phyloP scores from a whole-genome alignment of 1,140 invertebrate genomes.

The Apis florea region DNA sequence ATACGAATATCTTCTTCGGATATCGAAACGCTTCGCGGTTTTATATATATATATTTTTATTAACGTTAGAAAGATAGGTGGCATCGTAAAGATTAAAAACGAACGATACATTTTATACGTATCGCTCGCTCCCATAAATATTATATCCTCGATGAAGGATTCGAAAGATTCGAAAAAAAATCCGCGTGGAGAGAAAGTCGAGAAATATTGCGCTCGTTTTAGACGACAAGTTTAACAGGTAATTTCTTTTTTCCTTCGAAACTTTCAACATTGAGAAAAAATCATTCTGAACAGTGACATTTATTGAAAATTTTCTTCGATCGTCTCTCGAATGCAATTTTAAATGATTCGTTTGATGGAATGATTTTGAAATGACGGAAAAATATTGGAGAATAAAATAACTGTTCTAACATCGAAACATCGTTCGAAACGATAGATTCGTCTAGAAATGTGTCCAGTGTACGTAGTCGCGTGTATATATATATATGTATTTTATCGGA shows the following conservation, averaged over 20 bases:
- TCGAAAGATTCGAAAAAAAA: neutral
- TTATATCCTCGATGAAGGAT: neutral
- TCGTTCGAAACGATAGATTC: no score
- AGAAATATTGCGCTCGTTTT: neutral
- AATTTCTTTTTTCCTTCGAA: neutral
- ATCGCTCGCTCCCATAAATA: neutral
- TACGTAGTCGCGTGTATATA: neutral
- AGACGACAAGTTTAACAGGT: neutral
- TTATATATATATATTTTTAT: no score
- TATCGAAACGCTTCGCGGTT: no score
- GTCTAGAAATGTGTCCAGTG: neutral
- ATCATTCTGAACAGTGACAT: no score
- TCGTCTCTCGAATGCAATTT: neutral
- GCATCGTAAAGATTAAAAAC: neutral
- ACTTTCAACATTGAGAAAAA: neutral
- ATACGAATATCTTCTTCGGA: no score
- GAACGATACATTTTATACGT: neutral
- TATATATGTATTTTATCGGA: neutral
- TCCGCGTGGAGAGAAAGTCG: conserved; percentile 5
- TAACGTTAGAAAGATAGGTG: neutral
- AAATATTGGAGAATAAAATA: no score
- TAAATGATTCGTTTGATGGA: no score
- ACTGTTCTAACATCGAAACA: no score
- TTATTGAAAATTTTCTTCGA: neutral
- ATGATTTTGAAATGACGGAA: no score